A percentile compares a stretch with the other conserved stretches of the same genome.
Conservation (phyloP, 2,113 vertebrate species). For the Tyto alba region DNA sequence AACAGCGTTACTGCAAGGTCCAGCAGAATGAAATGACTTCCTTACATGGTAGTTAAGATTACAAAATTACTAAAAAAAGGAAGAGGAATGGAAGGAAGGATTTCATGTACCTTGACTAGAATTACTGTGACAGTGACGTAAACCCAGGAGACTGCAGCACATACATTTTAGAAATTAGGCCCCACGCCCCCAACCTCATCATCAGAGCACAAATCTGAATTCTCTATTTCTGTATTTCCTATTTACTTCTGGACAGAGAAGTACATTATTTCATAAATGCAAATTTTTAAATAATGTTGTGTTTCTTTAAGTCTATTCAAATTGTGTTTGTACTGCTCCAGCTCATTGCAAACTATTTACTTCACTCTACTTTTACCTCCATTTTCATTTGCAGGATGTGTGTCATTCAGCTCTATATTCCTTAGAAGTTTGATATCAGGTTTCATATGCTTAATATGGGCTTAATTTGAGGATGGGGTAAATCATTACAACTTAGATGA, state of each 20-base stretch:
- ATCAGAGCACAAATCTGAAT: not conserved
- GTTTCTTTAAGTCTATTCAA: not conserved
- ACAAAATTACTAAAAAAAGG: not conserved
- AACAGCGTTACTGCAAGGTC: not conserved
- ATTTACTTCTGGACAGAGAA: not conserved
- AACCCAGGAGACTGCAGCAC: not conserved
- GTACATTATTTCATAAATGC: not conserved
- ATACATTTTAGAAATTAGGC: not conserved
- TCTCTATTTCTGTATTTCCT: not conserved
- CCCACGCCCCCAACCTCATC: rapidly evolving
- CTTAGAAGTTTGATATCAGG: not conserved
- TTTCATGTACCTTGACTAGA: not conserved
- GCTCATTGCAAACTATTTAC: not conserved
- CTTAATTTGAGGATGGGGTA: not conserved
- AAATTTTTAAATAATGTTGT: not conserved
- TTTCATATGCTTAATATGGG: constrained; percentile 14
- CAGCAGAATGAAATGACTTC: not conserved
- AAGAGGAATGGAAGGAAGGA: not conserved
- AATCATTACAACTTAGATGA: not conserved
- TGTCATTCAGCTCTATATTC: not conserved
- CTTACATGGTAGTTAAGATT: not conserved
- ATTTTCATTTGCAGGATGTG: not conserved
- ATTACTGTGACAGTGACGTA: not conserved
- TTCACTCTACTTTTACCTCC: not conserved
- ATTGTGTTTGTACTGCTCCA: not conserved